Evolutionary conservation across 2,797 vertebrate genomes (phyloP).

Genomic region (Fistularia commersonii): DNA sequence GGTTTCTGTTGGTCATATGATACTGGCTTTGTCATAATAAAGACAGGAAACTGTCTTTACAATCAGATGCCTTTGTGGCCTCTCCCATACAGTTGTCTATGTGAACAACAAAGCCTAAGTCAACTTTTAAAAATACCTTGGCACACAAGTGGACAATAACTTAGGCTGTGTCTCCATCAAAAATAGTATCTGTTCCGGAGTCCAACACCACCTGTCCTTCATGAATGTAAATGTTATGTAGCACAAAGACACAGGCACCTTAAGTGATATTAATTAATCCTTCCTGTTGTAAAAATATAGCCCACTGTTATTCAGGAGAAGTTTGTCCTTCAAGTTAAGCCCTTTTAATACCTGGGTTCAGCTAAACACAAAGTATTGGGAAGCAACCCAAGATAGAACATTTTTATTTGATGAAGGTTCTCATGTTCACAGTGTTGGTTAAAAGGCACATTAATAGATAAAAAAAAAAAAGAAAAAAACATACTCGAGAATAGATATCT

Average conservation of each 20-base stretch:
- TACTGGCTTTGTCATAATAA: slow-evolving; percentile 5
- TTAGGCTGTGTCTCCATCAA: slow-evolving; percentile 10
- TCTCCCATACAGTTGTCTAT: slow-evolving; percentile 21
- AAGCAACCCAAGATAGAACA: too few relatives aligned
- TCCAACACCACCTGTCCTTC: slow-evolving; percentile 22
- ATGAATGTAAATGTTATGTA: not conserved
- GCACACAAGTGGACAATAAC: slow-evolving; percentile 10
- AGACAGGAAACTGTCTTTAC: slow-evolving; percentile 18
- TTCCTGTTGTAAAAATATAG: slow-evolving; percentile 13
- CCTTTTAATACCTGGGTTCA: too few relatives aligned
- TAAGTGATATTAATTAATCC: slow-evolving; percentile 7
- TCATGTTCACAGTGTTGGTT: too few relatives aligned
- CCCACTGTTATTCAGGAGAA: not conserved
- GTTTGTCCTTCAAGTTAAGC: slow-evolving; percentile 10
- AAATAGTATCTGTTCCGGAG: slow-evolving; percentile 13
- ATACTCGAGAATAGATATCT: too few relatives aligned
- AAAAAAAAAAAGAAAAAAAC: too few relatives aligned
- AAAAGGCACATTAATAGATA: too few relatives aligned
- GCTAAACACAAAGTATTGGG: too few relatives aligned
- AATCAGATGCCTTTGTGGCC: not conserved
- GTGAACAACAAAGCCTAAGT: slow-evolving; percentile 10
- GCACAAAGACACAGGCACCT: slow-evolving; percentile 1
- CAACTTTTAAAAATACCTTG: slow-evolving; percentile 32
- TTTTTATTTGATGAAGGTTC: too few relatives aligned
- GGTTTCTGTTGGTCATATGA: too few relatives aligned